phyloP scores from a whole-genome alignment of 2,797 vertebrate genomes.

The Rousettus madagascariensis region DNA sequence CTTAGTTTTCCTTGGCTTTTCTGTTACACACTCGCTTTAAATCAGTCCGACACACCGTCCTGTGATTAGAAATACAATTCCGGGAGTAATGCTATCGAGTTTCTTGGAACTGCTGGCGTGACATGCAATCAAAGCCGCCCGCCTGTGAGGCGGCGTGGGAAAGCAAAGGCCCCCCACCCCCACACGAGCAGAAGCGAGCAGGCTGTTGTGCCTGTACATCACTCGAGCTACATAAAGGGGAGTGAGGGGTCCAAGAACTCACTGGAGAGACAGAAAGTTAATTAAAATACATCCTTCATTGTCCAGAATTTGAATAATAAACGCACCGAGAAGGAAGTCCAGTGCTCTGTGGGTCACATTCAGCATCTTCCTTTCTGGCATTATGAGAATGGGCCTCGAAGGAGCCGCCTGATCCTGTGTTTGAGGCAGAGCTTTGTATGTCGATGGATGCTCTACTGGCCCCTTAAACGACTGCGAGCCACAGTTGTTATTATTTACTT shows the following conservation, averaged over 20 bases:
- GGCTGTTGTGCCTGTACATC: conserved; percentile 61
- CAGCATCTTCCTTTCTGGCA: conserved; percentile 14
- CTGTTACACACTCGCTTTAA: conserved; percentile 26
- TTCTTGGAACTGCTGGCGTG: conserved; percentile 56
- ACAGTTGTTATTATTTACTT: conserved; percentile 13
- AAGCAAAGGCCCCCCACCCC: conserved; percentile 45
- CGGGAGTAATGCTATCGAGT: not conserved
- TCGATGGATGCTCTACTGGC: not conserved
- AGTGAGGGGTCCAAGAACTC: conserved; percentile 46
- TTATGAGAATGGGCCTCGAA: conserved; percentile 4
- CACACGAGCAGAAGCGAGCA: not conserved
- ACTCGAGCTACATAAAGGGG: not conserved
- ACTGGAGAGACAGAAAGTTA: conserved; percentile 63
- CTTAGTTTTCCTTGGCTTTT: conserved; percentile 31
- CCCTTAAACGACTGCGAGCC: not conserved
- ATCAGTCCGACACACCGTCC: not conserved
- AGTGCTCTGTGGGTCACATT: conserved; percentile 34
- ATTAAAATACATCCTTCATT: conserved; percentile 75
- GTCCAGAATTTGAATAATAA: conserved; percentile 62
- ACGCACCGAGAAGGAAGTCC: conserved; percentile 9
- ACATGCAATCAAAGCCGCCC: conserved; percentile 29
- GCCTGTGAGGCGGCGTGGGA: conserved; percentile 39
- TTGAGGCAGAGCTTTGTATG: not conserved
- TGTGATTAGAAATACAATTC: conserved; percentile 40
- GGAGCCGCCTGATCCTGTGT: not conserved